Base-by-base conservation (phyloP, 2,888 invertebrate species). In the Syrista parreyssii region DNA sequence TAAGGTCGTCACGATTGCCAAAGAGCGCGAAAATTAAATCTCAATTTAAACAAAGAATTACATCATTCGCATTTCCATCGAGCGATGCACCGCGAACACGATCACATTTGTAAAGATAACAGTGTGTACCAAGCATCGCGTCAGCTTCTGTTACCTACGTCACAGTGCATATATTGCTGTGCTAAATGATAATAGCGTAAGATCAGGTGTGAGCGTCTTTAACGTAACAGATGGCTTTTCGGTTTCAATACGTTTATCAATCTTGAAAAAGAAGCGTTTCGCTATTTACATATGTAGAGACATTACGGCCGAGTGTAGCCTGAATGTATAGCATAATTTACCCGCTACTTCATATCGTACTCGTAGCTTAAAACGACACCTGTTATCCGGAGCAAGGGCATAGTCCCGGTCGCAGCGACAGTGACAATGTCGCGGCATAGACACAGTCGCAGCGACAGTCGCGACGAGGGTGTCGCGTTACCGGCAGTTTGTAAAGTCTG, bases 401-500 rank as follows among this genome's bases (percentile, higher is more conserved):
- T 4, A 30, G 15, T 31, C 31, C 31, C 33, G 4, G 71, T 71
- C 71, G 15, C 69, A 32, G 40, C 15, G 40, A 40, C 40, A 6
- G 15, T 6, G 15, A 23, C 40, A 9, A 55, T 23, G 40, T 23
- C 40, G 15, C 40, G 40, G 40, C 40, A 23, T 15, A 55, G 40
- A 55, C 40, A 55, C 6, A 9, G 23, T 55, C 40, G 15, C 40
- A 40, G 40, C 15, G 15, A 40, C 1, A 30, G 69, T 32, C 31
- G 30, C 31, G 71, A 68, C 12, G 73, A 75, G 68, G 76, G 76
- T 79, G 71, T 77, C 82, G 75, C 68, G 81, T 86, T 86, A 77
- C 86, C 76, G 79, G 74, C 79, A 80, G 86, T 84, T 84, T 86
- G 85, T 80, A 82, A 84, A 86, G 84, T 84, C 84, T 81, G 79